Evolutionary conservation across 35 echinoderm and acorn worm species (phyloP).

Genomic region (Diadema setosum): DNA sequence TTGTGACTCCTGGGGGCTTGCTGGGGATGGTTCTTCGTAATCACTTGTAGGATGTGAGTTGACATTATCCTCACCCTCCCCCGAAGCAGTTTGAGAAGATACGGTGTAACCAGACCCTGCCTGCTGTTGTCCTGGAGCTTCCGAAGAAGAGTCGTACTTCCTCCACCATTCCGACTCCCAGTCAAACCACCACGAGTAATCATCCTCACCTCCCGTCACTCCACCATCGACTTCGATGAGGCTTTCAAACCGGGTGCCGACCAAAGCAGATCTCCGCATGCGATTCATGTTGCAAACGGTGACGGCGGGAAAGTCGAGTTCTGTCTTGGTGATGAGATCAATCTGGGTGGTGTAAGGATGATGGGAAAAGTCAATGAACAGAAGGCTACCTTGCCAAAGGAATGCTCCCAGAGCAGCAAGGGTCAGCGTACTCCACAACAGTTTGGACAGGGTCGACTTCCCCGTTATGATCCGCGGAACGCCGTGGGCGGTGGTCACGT

Average conservation of each 20-base stretch:
- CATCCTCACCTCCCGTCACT: not conserved
- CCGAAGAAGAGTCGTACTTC: no score
- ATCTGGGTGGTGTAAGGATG: slow-evolving; percentile 57
- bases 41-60: no score
- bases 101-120: no score
- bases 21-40: no score
- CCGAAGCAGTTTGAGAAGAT: no score
- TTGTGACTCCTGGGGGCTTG: no score
- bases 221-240: slow-evolving; percentile 73
- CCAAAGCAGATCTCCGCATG: slow-evolving; percentile 48
- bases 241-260: slow-evolving; percentile 63
- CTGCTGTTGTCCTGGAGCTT: no score
- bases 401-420: slow-evolving; percentile 30
- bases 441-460: not conserved
- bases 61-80: no score
- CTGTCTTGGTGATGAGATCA: slow-evolving; percentile 40
- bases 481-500: slow-evolving; percentile 72
- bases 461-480: slow-evolving; percentile 62
- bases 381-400: slow-evolving; percentile 38
- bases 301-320: slow-evolving; percentile 69
- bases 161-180: slow-evolving; percentile 50
- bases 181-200: slow-evolving; percentile 65
- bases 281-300: slow-evolving; percentile 94
- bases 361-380: slow-evolving; percentile 32
- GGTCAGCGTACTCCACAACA: slow-evolving; percentile 59